Conservation (phyloP, 2,797 vertebrate species). For the Micrastur ruficollis region DNA sequence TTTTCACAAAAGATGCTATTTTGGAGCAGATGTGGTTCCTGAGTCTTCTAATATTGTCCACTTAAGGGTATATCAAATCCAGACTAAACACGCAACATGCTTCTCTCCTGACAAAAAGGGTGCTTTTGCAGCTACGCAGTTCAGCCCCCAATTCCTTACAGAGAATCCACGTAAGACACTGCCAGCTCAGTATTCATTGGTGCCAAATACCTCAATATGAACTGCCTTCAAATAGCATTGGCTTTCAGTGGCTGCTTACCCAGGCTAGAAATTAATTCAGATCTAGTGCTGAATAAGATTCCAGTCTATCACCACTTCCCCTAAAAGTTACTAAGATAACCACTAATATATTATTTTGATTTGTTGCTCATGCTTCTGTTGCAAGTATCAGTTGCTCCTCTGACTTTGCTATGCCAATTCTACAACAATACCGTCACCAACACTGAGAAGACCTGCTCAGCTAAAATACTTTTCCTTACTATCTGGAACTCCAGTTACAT, state of each 20-base stretch:
- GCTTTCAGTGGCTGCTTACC: not conserved
- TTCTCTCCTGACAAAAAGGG: not conserved
- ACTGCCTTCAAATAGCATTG: not conserved
- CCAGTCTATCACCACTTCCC: not conserved
- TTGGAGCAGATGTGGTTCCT: not conserved
- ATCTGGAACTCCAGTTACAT: not conserved
- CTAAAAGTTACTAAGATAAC: not conserved
- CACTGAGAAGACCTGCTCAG: not conserved
- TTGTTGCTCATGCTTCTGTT: not conserved
- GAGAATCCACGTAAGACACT: not conserved
- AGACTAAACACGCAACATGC: not conserved
- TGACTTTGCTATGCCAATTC: not conserved
- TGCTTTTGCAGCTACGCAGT: not conserved
- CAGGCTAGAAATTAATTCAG: not conserved
- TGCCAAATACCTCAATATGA: not conserved
- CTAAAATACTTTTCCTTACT: not conserved
- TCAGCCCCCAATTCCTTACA: not conserved
- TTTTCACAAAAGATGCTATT: not conserved
- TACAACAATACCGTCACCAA: not conserved
- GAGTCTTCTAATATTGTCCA: not conserved
- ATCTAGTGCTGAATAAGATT: not conserved
- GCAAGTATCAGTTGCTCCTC: not conserved
- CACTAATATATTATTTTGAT: not conserved
- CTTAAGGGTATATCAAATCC: not conserved
- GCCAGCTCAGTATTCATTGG: not conserved